Conservation (phyloP, 2,888 invertebrate species). For the Aleiodes leptofemur region DNA sequence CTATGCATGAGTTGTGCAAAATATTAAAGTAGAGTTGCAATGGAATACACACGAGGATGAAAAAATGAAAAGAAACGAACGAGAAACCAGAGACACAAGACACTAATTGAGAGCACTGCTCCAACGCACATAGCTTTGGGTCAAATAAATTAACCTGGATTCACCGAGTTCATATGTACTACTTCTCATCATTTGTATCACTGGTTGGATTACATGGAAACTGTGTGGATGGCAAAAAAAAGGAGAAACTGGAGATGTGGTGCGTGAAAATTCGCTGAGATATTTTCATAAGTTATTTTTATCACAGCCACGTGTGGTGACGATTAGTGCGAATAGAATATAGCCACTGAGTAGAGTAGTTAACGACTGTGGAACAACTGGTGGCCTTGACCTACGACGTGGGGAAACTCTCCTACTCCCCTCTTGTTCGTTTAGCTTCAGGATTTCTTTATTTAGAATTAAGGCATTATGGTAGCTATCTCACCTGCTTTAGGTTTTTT, state of each 20-base stretch:
- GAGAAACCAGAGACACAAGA: constrained; percentile 39
- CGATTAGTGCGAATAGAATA: constrained; percentile 41
- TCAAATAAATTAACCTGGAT: constrained; percentile 71
- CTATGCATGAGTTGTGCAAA: not conserved
- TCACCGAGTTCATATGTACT: not conserved
- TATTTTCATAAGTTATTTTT: constrained; percentile 40
- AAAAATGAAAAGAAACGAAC: not conserved
- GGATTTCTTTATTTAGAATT: constrained; percentile 20
- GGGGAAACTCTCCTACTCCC: not conserved
- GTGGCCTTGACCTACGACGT: constrained; percentile 43
- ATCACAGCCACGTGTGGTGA: constrained; percentile 36
- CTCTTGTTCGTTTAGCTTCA: not conserved
- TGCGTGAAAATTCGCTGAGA: constrained; percentile 6
- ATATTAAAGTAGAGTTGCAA: not conserved
- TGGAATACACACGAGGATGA: not conserved
- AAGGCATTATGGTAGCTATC: too few species aligned
- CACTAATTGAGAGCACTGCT: constrained; percentile 47
- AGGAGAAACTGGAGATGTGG: not conserved
- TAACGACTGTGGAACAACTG: constrained; percentile 32
- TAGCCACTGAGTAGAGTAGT: constrained; percentile 23
- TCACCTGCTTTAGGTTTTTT: too few species aligned
- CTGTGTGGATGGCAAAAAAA: not conserved
- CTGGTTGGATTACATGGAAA: not conserved
- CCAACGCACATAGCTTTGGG: constrained; percentile 57
- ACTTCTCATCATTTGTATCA: constrained; percentile 11